Base-by-base conservation (phyloP, 1,140 invertebrate genomes). In the Parapsyche elsis region DNA sequence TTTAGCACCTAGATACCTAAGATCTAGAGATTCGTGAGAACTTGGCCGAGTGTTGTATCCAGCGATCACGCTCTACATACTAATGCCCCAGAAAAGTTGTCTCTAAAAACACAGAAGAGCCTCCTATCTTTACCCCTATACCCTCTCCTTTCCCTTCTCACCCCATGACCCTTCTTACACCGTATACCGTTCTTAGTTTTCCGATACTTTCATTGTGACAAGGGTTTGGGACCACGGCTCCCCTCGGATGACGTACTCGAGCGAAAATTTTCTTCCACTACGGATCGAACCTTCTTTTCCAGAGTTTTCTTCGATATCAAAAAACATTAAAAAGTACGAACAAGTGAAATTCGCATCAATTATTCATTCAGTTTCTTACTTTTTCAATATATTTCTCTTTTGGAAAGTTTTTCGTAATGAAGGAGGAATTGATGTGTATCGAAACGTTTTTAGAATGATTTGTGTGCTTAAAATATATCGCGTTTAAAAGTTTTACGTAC, bases 61-160 rank as follows among this genome's bases (percentile, higher is more conserved):
- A 19, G 53, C 46, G 75, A 77, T 77, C 75, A 45, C 75, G 75
- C 57, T 64, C 75, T 77, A 77, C 75, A 77, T 77, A 77, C 75
- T 77, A 77, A 77, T 77, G 75, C 26, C 57, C 26, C 38, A 23
- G 46, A 77, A 77, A 77, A 77, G 57, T 77, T 77, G 75, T 77
- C 75, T 64, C 75, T 59, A 30, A 75, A 57, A 75, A 73, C 71
- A 75, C 16, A 24, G 21, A 10, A 16, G 61, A 21, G 61, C 61
- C 61, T 23, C 21, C 19, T 5, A 23, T 67, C 12, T 21, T 16
- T 12, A 10, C 49, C 10, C 49, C 16, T 53, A 1, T 2, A 53
- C 10, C 45, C 45, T 12, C 10, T 2, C 16, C 16, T 16, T 21
- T 26, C 64, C 10, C 73, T 24, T 24, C 16, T n/a, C n/a, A n/a